Percentiles rank a stretch among this genome's conserved stretches.
These are phyloP conservation scores for Manis javanica DNA, from an alignment of 2,797 vertebrate species.

Conservation along the genomic window DNA sequence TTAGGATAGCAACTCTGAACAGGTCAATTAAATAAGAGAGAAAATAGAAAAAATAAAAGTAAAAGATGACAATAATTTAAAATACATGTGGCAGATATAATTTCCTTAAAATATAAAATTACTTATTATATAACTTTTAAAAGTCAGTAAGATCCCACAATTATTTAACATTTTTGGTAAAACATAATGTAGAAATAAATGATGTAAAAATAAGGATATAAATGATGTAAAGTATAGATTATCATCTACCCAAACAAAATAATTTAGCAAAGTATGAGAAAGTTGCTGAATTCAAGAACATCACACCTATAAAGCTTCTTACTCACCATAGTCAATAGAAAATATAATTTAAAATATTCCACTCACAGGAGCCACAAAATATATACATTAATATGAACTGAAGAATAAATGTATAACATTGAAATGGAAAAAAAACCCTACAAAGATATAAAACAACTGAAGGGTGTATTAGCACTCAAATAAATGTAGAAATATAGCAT, in stretches of 20 bases:
- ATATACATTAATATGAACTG: background rate
- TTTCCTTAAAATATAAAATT: background rate
- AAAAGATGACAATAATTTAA: background rate
- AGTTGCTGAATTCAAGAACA: background rate
- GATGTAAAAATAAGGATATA: background rate
- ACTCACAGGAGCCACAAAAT: background rate
- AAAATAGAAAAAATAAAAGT: background rate
- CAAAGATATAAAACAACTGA: background rate
- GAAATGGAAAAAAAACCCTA: background rate
- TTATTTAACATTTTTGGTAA: background rate
- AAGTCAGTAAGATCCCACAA: background rate
- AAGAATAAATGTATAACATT: background rate
- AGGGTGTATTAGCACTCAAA: background rate
- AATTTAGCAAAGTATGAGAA: background rate
- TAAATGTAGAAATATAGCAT: background rate
- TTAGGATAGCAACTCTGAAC: background rate
- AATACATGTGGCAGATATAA: background rate
- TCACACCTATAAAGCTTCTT: background rate
- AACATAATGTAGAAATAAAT: background rate
- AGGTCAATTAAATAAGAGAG: background rate
- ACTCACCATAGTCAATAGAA: background rate
- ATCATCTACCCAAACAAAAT: background rate
- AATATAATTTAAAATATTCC: background rate
- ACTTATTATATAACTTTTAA: background rate
- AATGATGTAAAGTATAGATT: background rate